Base-by-base conservation (phyloP, 2,888 invertebrate genomes). In the Augiades crinisus region DNA sequence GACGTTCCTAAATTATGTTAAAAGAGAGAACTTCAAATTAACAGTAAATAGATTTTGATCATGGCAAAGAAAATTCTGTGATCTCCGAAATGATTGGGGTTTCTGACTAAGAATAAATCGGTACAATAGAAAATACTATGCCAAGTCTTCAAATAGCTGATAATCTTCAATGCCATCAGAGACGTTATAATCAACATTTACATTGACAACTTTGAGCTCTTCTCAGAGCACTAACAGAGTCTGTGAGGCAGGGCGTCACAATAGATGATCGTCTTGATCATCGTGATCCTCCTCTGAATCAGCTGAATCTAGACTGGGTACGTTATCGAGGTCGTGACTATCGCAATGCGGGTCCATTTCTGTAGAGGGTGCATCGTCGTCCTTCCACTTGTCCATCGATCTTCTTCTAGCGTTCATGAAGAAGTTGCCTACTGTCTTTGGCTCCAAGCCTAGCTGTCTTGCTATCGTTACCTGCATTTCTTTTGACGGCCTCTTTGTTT, bases 401-500 rank as follows among this genome's bases (percentile, higher is more conserved):
- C 99, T 93, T 65, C 99, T 93, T 55, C 99, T 92, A n/a, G 99
- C 99, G 86, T 99, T 99, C 99, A 99, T 99, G 91, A 99, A 99
- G 92, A 99, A 99, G 85, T 99, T 99, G 43, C 99, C 99, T 54
- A 99, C 99, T 7, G 99, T 99, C 47, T 98, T 98, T 47, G 99
- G 98, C 79, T 99, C 98, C 63, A 99, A 91, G 58, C 99, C 98
- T 68, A 99, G 91, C 81, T 99, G 99, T 64, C 99, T 92, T 19
- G 99, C 99, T 90, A 99, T 99, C 70, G 99, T 99, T 72, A 99
- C 98, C 91, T 99, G 99, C 99, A 99, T 99, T 91, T 99, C 99
- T 91, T 99, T 99, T 64, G 98, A 98, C 67, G 99, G 99, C 87
- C 99, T 93, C 87, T 99, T 99, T 57, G 99, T 99, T 93, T 99